Evolutionary conservation across 2,888 invertebrate species (phyloP).

Genomic region (Brenthis daphne): DNA sequence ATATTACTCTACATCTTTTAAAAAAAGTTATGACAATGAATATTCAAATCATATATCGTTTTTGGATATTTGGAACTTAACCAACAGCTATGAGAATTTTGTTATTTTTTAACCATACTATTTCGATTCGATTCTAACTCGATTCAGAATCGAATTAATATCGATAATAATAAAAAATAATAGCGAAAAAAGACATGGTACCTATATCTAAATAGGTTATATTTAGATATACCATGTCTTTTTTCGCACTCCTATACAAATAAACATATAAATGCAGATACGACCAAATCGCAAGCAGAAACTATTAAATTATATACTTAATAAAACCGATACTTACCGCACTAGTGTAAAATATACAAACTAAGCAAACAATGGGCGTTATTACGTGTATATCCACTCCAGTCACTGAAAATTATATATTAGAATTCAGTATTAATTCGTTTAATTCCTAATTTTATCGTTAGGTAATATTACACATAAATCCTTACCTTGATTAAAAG

Average conservation of each 20-base stretch:
- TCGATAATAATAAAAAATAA: too few relatives aligned
- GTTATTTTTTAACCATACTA: not conserved
- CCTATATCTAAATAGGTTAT: too few relatives aligned
- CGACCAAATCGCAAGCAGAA: not conserved
- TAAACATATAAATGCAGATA: not conserved
- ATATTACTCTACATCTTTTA: too few relatives aligned
- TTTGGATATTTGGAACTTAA: too few relatives aligned
- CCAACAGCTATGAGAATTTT: too few relatives aligned
- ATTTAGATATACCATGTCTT: too few relatives aligned
- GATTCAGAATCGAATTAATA: too few relatives aligned
- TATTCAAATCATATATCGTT: too few relatives aligned
- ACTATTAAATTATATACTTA: not conserved
- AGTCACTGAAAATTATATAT: conserved; percentile 83
- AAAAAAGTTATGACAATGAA: too few relatives aligned
- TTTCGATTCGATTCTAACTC: not conserved
- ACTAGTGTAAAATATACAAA: conserved; percentile 93
- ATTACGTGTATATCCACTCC: conserved; percentile 91
- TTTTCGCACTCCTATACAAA: not conserved
- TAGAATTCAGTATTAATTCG: conserved; percentile 3
- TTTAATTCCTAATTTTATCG: not conserved
- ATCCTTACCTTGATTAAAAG: conserved; percentile 88
- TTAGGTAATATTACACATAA: not conserved
- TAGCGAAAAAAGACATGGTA: too few relatives aligned
- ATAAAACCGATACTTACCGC: conserved; percentile 81
- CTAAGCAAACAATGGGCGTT: conserved; percentile 90